Evolutionary conservation across 30 jellyfish, hydroid and myxozoan species (phyloP).

Genomic region (Aurelia coerulea): DNA sequence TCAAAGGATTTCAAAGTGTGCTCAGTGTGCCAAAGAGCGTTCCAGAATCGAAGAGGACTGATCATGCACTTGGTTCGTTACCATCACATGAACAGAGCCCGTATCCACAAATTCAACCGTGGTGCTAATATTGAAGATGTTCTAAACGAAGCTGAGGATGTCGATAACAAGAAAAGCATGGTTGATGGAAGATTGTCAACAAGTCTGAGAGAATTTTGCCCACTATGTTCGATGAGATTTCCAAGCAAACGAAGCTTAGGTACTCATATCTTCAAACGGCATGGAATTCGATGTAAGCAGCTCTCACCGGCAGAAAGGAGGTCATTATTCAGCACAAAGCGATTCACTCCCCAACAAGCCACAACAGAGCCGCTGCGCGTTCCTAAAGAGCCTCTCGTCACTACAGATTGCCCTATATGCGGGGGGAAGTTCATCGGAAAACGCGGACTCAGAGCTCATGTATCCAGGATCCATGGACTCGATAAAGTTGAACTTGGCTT

Average conservation of each 20-base stretch:
- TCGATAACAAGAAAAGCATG: slow-evolving; percentile 1
- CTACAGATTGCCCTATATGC: slow-evolving; percentile 91
- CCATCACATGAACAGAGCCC: slow-evolving; percentile 76
- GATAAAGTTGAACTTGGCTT: slow-evolving; percentile 70
- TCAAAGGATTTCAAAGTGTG: slow-evolving; percentile 58
- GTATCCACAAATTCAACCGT: slow-evolving; percentile 44
- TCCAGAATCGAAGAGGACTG: slow-evolving; percentile 74
- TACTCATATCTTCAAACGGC: slow-evolving; percentile 80
- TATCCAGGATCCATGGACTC: slow-evolving; percentile 65
- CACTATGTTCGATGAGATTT: slow-evolving; percentile 52
- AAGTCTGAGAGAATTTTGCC: slow-evolving; percentile 47
- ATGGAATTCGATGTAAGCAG: slow-evolving; percentile 84
- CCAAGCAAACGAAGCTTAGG: slow-evolving; percentile 76
- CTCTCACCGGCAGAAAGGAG: slow-evolving; percentile 66
- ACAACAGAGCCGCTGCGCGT: slow-evolving; percentile 6
- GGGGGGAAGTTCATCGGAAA: slow-evolving; percentile 71
- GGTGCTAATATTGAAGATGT: slow-evolving; percentile 25
- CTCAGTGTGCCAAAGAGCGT: slow-evolving; percentile 74
- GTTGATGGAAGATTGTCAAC: slow-evolving; percentile 11
- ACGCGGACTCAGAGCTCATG: slow-evolving; percentile 76
- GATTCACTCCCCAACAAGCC: slow-evolving; percentile 2
- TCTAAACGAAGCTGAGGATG: neutral
- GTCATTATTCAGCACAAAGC: slow-evolving; percentile 30
- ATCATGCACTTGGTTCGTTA: slow-evolving; percentile 77
- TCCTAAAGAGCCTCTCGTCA: slow-evolving; percentile 40